These are phyloP conservation scores for Ivindomyrus marchei DNA, from an alignment of 2,113 vertebrate genomes.

Conservation along the genomic window DNA sequence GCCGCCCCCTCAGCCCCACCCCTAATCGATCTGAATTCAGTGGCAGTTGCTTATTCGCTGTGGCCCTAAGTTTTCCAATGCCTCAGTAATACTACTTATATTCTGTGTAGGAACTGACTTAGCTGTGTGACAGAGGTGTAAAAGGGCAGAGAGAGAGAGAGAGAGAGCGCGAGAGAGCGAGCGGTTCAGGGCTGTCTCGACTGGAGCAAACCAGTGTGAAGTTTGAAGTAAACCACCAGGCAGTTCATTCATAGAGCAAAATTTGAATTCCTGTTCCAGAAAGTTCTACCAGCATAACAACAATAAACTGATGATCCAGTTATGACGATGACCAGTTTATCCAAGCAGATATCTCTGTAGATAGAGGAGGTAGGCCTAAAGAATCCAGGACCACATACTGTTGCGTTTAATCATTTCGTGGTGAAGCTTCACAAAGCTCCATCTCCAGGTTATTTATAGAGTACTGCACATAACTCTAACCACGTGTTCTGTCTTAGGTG, in stretches of 20 bases:
- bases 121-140: neutral
- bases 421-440: neutral
- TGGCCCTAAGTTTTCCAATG: neutral
- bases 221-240: neutral
- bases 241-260: neutral
- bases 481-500: neutral
- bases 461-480: neutral
- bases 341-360: neutral
- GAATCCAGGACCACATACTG: neutral
- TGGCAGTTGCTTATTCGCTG: neutral
- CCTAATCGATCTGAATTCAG: neutral
- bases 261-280: neutral
- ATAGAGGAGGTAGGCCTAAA: neutral
- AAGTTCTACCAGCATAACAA: neutral
- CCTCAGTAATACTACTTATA: neutral
- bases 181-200: neutral
- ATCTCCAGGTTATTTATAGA: neutral
- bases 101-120: neutral
- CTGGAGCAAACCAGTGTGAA: neutral
- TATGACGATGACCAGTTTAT: neutral
- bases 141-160: neutral
- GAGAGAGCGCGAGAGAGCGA: too few species aligned
- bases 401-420: neutral
- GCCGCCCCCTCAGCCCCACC: neutral
- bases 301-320: neutral